These are phyloP conservation scores for Proteles cristata DNA, from an alignment of 2,113 vertebrate species.

Conservation along the genomic window DNA sequence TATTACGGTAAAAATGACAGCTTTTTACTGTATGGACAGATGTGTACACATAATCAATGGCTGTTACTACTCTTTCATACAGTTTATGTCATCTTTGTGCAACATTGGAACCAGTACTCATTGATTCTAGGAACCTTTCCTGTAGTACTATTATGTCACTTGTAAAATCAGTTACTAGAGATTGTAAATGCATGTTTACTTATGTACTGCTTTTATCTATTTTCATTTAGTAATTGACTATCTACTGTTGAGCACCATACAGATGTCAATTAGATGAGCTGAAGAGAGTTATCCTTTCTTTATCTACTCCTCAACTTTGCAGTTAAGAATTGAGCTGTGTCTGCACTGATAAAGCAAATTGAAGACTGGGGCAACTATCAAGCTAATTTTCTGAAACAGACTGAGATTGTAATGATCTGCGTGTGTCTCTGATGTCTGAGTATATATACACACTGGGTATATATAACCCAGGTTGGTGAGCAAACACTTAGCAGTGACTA, in stretches of 20 bases:
- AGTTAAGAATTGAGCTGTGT: background rate
- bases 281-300: background rate
- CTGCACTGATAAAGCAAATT: background rate
- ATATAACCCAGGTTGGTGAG: rapidly evolving
- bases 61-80: rapidly evolving
- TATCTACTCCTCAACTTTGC: background rate
- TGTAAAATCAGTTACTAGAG: background rate
- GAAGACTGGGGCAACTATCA: background rate
- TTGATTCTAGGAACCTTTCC: background rate
- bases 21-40: background rate
- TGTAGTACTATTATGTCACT: background rate
- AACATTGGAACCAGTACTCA: background rate
- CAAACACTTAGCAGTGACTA: background rate
- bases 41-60: background rate
- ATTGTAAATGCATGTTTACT: background rate
- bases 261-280: background rate
- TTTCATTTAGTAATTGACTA: constrained; percentile 3
- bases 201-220: background rate
- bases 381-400: background rate
- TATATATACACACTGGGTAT: rapidly evolving
- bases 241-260: background rate
- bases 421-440: rapidly evolving
- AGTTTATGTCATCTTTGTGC: background rate
- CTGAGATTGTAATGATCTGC: rapidly evolving
- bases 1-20: background rate